These are phyloP conservation scores for Brienomyrus brachyistius DNA, from an alignment of 2,113 vertebrate species.

Conservation along the genomic window DNA sequence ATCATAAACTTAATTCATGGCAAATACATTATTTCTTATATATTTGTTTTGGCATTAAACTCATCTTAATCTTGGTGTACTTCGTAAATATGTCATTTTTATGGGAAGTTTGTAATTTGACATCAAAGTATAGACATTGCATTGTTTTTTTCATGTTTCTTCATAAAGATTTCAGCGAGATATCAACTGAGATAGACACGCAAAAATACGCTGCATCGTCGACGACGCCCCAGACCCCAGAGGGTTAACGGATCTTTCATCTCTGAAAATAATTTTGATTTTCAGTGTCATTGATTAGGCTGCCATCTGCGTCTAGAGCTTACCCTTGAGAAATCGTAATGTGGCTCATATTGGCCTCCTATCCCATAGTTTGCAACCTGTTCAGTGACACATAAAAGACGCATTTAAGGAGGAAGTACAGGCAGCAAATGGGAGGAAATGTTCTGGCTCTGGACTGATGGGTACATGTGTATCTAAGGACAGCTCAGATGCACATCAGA, in stretches of 20 bases:
- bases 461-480: background rate
- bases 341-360: slow-evolving; percentile 96
- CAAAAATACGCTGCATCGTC: too few species aligned
- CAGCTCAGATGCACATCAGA: background rate
- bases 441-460: background rate
- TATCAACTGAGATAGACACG: too few species aligned
- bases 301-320: slow-evolving; percentile 40
- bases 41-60: too few species aligned
- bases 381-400: slow-evolving; percentile 2
- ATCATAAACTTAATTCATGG: too few species aligned
- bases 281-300: background rate
- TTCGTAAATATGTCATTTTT: too few species aligned
- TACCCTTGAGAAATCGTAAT: slow-evolving; percentile 97
- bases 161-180: too few species aligned
- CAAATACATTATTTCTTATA: too few species aligned
- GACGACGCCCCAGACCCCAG: too few species aligned
- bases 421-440: background rate
- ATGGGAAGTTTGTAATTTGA: too few species aligned
- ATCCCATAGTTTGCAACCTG: slow-evolving; percentile 97
- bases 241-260: background rate
- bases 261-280: background rate
- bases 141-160: too few species aligned
- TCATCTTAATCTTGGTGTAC: too few species aligned
- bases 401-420: background rate
- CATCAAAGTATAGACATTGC: too few species aligned